Conservation (phyloP, 2,113 vertebrate genomes). For the Electrona antarctica region DNA sequence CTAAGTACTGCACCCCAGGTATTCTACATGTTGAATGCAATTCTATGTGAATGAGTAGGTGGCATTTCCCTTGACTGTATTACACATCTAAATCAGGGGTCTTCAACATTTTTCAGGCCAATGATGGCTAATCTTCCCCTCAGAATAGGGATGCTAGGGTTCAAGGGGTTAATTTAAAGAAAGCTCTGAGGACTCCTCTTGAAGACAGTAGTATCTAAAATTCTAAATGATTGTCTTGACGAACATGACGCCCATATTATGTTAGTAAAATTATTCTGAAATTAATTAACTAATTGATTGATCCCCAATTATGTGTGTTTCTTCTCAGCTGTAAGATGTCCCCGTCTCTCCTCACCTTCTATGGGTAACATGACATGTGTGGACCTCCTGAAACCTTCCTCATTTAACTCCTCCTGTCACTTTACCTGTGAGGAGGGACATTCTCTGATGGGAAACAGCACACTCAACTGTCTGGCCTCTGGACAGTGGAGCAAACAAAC, state of each 20-base stretch:
- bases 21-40: conserved; percentile 37
- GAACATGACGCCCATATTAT: background rate
- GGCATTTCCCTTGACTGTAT: conserved; percentile 40
- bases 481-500: conserved; percentile 54
- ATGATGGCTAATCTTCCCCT: no score
- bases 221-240: conserved; percentile 32
- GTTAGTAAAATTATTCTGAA: conserved; percentile 23
- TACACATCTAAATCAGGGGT: background rate
- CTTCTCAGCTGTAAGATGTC: conserved; percentile 55
- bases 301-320: conserved; percentile 10
- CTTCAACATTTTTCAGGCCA: no score
- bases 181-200: no score
- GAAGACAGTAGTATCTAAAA: no score
- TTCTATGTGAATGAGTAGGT: background rate
- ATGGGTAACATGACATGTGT: conserved; percentile 51
- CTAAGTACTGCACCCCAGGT: no score
- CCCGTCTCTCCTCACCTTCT: conserved; percentile 26
- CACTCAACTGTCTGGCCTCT: conserved; percentile 51
- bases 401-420: conserved; percentile 60
- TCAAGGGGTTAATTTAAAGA: no score
- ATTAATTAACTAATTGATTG: background rate
- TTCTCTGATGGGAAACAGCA: conserved; percentile 42
- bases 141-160: no score
- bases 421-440: conserved; percentile 72
- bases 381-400: conserved; percentile 49